Evolutionary conservation across 1,140 invertebrate species (phyloP).

Genomic region (Drosophila truncata): DNA sequence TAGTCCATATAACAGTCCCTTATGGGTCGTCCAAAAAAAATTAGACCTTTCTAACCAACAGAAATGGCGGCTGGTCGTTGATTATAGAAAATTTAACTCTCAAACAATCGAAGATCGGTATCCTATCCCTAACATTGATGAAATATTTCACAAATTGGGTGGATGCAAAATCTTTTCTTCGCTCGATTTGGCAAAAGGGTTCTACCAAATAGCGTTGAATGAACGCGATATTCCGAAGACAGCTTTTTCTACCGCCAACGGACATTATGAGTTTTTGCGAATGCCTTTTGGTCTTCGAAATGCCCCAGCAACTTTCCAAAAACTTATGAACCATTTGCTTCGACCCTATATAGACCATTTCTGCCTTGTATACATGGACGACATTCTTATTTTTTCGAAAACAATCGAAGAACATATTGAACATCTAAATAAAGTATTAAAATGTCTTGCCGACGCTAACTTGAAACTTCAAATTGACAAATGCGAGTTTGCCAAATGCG

Average conservation of each 20-base stretch:
- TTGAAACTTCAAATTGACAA: constrained; percentile 3
- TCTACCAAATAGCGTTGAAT: neutral
- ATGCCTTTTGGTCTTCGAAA: neutral
- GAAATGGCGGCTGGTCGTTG: neutral
- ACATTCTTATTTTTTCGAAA: neutral
- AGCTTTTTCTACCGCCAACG: neutral
- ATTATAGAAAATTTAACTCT: no score
- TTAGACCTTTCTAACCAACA: neutral
- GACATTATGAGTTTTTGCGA: neutral
- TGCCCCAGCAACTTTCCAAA: neutral
- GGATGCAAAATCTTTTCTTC: no score
- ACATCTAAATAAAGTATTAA: neutral
- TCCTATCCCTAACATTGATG: no score
- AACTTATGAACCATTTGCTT: neutral
- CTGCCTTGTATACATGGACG: neutral
- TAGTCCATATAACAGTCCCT: neutral
- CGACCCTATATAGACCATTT: neutral
- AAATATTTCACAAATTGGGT: no score
- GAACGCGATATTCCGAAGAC: neutral
- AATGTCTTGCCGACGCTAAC: neutral
- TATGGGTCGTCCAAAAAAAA: neutral
- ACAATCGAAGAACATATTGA: constrained; percentile 2
- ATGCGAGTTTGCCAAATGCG: neutral
- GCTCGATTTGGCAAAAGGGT: neutral
- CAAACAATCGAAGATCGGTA: no score